Evolutionary conservation across 2,113 vertebrate species (phyloP).

Genomic region (Miniopterus natalensis): DNA sequence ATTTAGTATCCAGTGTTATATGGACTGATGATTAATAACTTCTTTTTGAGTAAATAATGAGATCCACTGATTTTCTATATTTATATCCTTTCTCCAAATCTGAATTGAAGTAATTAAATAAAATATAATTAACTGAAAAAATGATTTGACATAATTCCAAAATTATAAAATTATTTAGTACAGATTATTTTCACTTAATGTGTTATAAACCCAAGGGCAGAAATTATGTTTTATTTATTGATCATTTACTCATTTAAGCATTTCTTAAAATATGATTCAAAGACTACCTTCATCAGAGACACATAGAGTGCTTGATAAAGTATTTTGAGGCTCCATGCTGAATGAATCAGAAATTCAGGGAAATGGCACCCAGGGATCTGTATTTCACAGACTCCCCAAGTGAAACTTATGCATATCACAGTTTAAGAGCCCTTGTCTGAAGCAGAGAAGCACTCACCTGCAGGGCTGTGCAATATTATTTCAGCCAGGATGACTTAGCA

Average conservation of each 20-base stretch:
- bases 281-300: not conserved
- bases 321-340: not conserved
- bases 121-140: not conserved
- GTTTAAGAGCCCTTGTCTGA: not conserved
- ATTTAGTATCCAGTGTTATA: not conserved
- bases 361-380: not conserved
- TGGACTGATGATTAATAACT: not conserved
- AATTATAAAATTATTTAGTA: not conserved
- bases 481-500: not conserved
- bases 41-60: not conserved
- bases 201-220: not conserved
- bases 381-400: not conserved
- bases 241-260: not conserved
- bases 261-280: not conserved
- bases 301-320: not conserved
- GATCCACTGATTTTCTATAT: not conserved
- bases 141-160: not conserved
- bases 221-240: not conserved
- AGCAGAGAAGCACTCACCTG: too few species aligned
- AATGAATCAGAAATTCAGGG: not conserved
- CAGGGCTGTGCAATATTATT: not conserved
- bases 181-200: not conserved
- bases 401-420: not conserved
- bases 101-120: not conserved
- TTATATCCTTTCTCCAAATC: not conserved